Evolutionary conservation across 2,113 vertebrate species (phyloP).

Genomic region (Halichoerus grypus): DNA sequence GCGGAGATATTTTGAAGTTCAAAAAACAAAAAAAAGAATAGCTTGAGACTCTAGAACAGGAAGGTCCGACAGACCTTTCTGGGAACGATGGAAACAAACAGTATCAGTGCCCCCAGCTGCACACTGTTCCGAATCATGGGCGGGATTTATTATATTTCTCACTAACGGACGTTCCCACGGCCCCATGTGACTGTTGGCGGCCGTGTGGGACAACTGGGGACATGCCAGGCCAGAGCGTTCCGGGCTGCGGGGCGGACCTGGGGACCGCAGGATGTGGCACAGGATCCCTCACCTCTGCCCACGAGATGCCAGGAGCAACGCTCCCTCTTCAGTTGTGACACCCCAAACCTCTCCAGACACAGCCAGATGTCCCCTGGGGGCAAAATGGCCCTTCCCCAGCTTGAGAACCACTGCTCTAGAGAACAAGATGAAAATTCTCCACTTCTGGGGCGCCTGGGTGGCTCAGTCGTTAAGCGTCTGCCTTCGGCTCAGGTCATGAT

Average conservation of each 20-base stretch:
- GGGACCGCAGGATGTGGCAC: background rate
- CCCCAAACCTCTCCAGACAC: background rate
- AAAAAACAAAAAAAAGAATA: background rate
- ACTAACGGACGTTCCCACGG: rapidly evolving
- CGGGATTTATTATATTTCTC: too few species aligned
- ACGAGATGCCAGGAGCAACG: rapidly evolving
- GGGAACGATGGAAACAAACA: rapidly evolving
- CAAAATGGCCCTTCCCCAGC: too few species aligned
- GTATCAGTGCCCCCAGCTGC: background rate
- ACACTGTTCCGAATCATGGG: rapidly evolving
- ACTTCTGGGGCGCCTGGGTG: too few species aligned
- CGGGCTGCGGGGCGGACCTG: rapidly evolving
- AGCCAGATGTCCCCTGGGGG: too few species aligned
- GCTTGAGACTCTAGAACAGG: background rate
- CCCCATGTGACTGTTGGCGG: background rate
- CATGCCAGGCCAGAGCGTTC: rapidly evolving
- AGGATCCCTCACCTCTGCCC: background rate
- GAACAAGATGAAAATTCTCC: background rate
- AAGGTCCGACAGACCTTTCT: background rate
- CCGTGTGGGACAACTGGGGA: rapidly evolving
- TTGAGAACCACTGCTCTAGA: background rate
- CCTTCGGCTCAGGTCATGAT: too few species aligned
- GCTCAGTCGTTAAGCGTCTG: too few species aligned
- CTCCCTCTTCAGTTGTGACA: background rate
- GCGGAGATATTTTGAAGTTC: background rate